These are phyloP conservation scores for Grantiella picta DNA, from an alignment of 2,113 vertebrate genomes.

Conservation along the genomic window DNA sequence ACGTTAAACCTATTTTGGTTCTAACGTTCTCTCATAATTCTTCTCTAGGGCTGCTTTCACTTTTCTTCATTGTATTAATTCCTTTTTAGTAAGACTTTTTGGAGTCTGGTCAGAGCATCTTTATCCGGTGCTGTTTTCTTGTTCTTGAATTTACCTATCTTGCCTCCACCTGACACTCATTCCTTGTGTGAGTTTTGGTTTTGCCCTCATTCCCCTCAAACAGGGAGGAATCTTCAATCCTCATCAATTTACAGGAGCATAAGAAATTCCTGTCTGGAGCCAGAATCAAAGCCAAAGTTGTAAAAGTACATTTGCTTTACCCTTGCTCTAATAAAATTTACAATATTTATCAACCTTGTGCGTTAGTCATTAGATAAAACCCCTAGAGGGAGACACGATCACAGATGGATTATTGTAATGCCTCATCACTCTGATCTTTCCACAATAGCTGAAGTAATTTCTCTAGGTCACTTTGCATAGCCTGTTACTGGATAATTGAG, in stretches of 20 bases:
- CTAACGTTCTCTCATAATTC: neutral
- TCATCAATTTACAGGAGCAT: neutral
- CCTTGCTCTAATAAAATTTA: neutral
- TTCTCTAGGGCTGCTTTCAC: neutral
- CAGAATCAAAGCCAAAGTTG: neutral
- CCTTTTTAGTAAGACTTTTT: neutral
- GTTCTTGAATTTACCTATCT: neutral
- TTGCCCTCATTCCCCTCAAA: neutral
- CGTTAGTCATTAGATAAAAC: constrained; percentile 46
- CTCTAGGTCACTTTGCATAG: constrained; percentile 40
- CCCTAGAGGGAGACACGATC: constrained; percentile 59
- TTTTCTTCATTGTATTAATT: neutral
- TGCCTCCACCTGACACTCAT: neutral
- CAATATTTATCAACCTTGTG: constrained; percentile 1
- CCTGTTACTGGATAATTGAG: constrained; percentile 22
- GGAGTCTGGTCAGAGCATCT: neutral
- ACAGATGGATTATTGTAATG: constrained; percentile 34
- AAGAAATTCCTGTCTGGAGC: neutral
- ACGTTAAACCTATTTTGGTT: neutral
- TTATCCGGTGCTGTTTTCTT: neutral
- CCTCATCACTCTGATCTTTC: constrained; percentile 2
- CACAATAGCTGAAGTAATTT: constrained; percentile 5
- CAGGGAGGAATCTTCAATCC: neutral
- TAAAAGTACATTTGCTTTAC: neutral
- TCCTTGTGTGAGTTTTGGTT: neutral